These are phyloP conservation scores for Lasius platythorax DNA, from an alignment of 2,888 invertebrate genomes.

Conservation along the genomic window DNA sequence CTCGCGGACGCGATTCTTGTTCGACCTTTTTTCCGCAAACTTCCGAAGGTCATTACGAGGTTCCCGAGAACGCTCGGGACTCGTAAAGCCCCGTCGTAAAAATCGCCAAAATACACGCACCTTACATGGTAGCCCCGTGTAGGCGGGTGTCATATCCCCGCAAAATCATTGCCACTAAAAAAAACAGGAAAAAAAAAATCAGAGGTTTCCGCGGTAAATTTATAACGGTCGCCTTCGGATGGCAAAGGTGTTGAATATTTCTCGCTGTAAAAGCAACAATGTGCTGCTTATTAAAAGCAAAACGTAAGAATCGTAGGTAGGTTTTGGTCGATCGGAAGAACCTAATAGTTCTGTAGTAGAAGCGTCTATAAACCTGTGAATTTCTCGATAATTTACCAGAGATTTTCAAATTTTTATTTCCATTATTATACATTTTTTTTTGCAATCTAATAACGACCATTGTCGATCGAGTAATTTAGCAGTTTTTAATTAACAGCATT, in stretches of 20 bases:
- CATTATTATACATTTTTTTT: background rate
- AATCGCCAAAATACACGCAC: slow-evolving; percentile 78
- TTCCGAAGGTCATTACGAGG: slow-evolving; percentile 76
- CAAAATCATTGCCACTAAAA: slow-evolving; percentile 79
- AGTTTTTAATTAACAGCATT: background rate
- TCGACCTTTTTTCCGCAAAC: slow-evolving; percentile 71
- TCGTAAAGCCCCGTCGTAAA: slow-evolving; percentile 76
- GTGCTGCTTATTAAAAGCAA: slow-evolving; percentile 37
- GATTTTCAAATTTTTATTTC: background rate
- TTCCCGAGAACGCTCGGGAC: slow-evolving; percentile 64
- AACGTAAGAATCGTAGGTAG: background rate
- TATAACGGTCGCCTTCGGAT: slow-evolving; percentile 66
- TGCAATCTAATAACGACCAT: background rate
- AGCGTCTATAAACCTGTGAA: background rate
- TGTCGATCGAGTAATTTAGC: background rate
- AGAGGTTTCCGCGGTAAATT: slow-evolving; percentile 74
- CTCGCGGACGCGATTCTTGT: slow-evolving; percentile 47
- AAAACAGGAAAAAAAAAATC: slow-evolving; percentile 59
- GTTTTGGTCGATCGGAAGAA: background rate
- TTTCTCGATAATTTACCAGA: background rate
- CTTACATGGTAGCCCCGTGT: slow-evolving; percentile 75
- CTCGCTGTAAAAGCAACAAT: slow-evolving; percentile 10
- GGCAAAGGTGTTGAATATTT: slow-evolving; percentile 62
- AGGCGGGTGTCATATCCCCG: slow-evolving; percentile 77
- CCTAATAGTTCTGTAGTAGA: background rate